phyloP scores from a whole-genome alignment of 2,797 vertebrate genomes.

The Pteronotus mesoamericanus region DNA sequence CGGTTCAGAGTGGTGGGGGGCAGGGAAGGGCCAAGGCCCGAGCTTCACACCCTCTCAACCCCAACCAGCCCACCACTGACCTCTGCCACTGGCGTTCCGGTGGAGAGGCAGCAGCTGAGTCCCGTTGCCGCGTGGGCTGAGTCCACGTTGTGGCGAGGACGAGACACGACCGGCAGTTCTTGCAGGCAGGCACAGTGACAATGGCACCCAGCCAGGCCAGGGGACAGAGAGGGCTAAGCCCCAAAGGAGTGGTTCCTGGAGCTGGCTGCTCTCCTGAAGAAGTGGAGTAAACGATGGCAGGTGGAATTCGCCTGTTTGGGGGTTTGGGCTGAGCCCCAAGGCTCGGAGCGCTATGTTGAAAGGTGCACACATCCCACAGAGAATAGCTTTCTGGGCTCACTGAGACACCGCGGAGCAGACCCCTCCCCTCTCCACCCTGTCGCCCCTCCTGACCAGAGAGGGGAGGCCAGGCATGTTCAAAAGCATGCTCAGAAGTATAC shows the following conservation, averaged over 20 bases:
- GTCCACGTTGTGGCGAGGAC: fast-evolving
- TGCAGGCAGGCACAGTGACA: fast-evolving
- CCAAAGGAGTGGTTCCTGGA: too few species aligned
- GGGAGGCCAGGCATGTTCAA: not conserved
- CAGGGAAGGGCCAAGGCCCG: not conserved
- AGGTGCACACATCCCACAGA: not conserved
- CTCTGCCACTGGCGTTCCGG: not conserved
- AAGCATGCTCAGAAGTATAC: not conserved
- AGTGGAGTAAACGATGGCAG: not conserved
- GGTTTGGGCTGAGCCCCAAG: not conserved
- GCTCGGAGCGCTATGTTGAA: not conserved
- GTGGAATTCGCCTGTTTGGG: not conserved
- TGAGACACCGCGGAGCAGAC: not conserved
- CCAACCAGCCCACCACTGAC: not conserved
- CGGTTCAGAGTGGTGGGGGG: fast-evolving
- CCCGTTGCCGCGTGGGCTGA: fast-evolving
- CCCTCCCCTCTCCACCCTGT: not conserved
- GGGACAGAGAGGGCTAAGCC: not conserved
- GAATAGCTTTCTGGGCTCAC: not conserved
- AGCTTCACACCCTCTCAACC: too few species aligned
- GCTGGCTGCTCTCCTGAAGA: not conserved
- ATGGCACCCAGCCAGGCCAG: not conserved
- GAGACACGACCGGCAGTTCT: too few species aligned
- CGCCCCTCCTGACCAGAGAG: not conserved
- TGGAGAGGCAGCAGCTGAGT: not conserved